Conservation (phyloP, 2,888 invertebrate species). For the Pristionchus exspectatus region DNA sequence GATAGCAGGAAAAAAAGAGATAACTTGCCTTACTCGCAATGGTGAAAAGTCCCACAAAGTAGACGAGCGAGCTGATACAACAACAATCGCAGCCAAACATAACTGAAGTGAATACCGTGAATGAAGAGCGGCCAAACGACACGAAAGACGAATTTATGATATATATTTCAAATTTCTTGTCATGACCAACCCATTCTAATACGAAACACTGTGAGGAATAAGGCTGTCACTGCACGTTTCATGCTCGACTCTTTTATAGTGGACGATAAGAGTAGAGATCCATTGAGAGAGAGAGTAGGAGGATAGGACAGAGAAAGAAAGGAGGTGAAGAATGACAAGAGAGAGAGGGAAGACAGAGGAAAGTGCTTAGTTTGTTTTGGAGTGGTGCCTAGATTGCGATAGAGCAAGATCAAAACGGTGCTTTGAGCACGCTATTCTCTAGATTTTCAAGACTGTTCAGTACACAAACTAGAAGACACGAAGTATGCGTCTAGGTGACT, state of each 20-base stretch:
- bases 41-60: background rate
- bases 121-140: too few species aligned
- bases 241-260: background rate
- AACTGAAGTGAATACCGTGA: background rate
- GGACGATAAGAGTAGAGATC: background rate
- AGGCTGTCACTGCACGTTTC: background rate
- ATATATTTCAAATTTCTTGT: too few species aligned
- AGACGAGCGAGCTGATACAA: background rate
- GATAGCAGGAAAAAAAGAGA: background rate
- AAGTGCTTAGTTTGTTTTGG: background rate
- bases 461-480: too few species aligned
- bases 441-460: too few species aligned
- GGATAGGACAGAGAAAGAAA: background rate
- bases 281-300: background rate
- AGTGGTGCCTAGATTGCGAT: background rate
- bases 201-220: too few species aligned
- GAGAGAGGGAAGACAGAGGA: background rate
- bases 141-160: too few species aligned
- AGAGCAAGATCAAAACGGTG: too few species aligned
- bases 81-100: conserved; percentile 17
- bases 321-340: background rate
- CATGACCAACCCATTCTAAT: too few species aligned
- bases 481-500: too few species aligned
- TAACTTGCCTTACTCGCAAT: background rate
- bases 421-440: too few species aligned